Base-by-base conservation (phyloP, 2,797 vertebrate species). In the Chaunax sp. region DNA sequence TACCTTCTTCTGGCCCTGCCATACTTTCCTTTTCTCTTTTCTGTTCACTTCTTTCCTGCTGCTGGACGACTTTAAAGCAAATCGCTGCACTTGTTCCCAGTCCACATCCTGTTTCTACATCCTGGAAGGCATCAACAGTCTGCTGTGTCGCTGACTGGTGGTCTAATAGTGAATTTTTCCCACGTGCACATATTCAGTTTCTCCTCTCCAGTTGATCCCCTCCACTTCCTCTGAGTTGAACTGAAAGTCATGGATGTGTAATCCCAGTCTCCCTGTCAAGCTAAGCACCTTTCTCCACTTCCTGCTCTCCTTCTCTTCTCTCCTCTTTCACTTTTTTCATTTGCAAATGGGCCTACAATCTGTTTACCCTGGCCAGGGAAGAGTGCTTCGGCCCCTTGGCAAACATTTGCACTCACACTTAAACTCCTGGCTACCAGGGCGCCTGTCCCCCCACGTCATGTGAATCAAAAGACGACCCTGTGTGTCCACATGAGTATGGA, bases 261-360 rank as follows among this genome's bases (percentile, higher is more conserved):
- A 93, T 93, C 91, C 87, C 53, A 60, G 77, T 89, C 89, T 92
- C 81, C 71, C 87, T 80, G 85, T 93, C 91, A 77, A 77, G 78
- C 89, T 92, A 90, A 94, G 89, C 88, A 92, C 87, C 89, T 93
- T 89, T 86, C 86, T 82, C 77, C 74, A 86, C 90, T 91, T 93
- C 90, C 92, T 93, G 90, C 86, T 87, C 75, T 78, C 84, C 85
- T 86, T 90, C 90, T 89, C 78, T 83, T 82, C 83, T 77, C 87
- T 64, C 20, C n/a, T 77, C 12, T 54, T 75, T 75, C 59, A 70
- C 41, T 69, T 50, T 80, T 90, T 90, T 90, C 87, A 90, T 89
- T 94, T 94, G 92, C 93, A 94, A 94, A 94, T 94, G 91, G 91
- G 81, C 37, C 90, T 85, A 87, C 92, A 92, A 95, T 94, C 83